These are phyloP conservation scores for Ellobium chinense DNA, from an alignment of 2,888 invertebrate genomes.

Conservation along the genomic window DNA sequence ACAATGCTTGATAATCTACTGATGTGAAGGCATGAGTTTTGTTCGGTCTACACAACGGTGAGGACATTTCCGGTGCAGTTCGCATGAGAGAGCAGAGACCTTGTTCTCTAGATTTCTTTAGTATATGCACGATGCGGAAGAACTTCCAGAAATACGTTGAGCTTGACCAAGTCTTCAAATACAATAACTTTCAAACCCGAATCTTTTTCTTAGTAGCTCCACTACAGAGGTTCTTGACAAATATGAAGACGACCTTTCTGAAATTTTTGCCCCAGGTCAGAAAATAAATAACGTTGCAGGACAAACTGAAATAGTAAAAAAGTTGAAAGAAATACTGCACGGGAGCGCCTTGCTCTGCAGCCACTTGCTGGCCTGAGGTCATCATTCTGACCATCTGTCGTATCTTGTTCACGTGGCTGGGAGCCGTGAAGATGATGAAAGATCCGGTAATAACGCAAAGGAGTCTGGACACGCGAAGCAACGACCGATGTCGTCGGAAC, in stretches of 20 bases:
- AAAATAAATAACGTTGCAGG: constrained; percentile 63
- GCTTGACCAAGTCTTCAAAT: too few relatives aligned
- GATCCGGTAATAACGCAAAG: constrained; percentile 65
- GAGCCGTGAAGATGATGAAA: constrained; percentile 62
- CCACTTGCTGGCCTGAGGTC: background rate
- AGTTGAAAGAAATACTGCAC: constrained; percentile 60
- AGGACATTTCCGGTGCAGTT: too few relatives aligned
- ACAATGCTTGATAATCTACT: too few relatives aligned
- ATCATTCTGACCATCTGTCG: constrained; percentile 54
- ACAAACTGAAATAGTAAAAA: constrained; percentile 62
- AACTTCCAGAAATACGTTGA: too few relatives aligned
- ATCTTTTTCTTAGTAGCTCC: background rate
- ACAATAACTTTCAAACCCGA: too few relatives aligned
- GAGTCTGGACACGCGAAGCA: constrained; percentile 64
- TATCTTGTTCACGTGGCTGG: constrained; percentile 64
- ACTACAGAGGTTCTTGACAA: background rate
- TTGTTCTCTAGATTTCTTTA: too few relatives aligned
- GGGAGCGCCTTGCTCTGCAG: constrained; percentile 42
- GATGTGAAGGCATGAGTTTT: too few relatives aligned
- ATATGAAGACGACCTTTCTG: constrained; percentile 51
- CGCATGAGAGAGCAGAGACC: too few relatives aligned
- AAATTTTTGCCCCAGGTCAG: constrained; percentile 67
- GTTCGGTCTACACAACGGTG: too few relatives aligned
- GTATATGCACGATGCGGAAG: too few relatives aligned
- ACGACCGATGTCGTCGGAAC: constrained; percentile 59